phyloP scores from a whole-genome alignment of 2,888 invertebrate species.

The Anagyrus pseudococci region DNA sequence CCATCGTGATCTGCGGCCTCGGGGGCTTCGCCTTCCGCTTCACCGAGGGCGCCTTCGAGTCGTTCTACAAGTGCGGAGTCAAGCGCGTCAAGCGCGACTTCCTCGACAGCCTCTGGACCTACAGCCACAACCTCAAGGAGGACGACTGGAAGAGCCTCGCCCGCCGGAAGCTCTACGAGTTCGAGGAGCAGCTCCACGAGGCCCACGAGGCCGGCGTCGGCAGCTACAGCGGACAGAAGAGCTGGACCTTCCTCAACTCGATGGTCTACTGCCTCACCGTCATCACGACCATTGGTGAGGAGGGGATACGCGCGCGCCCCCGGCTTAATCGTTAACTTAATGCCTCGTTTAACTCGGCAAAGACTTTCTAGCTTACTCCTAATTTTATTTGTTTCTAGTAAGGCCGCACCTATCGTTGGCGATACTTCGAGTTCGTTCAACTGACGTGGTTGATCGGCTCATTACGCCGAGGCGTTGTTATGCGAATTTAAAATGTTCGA shows the following conservation, averaged over 20 bases:
- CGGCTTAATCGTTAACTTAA: no score
- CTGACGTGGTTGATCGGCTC: no score
- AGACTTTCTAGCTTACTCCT: no score
- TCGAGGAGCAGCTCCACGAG: conserved; percentile 84
- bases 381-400: no score
- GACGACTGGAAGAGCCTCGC: conserved; percentile 92
- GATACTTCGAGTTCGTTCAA: no score
- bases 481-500: no score
- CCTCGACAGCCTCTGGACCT: conserved; percentile 81
- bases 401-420: no score
- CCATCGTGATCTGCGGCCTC: conserved; percentile 77
- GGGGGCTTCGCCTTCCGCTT: conserved; percentile 83
- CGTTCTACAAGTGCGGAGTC: conserved; percentile 86
- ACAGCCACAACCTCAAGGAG: conserved; percentile 82
- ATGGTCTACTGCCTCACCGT: conserved; percentile 86
- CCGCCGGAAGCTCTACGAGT: conserved; percentile 78
- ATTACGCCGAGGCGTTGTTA: no score
- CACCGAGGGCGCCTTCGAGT: conserved; percentile 85
- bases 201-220: conserved; percentile 86
- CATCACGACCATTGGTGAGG: conserved; percentile 88
- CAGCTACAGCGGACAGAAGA: conserved; percentile 82
- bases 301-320: no score
- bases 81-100: conserved; percentile 87
- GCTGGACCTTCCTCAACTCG: conserved; percentile 89
- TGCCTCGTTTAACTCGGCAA: no score